Conservation (phyloP, 2,113 vertebrate genomes). For the Chloroceryle aenea region DNA sequence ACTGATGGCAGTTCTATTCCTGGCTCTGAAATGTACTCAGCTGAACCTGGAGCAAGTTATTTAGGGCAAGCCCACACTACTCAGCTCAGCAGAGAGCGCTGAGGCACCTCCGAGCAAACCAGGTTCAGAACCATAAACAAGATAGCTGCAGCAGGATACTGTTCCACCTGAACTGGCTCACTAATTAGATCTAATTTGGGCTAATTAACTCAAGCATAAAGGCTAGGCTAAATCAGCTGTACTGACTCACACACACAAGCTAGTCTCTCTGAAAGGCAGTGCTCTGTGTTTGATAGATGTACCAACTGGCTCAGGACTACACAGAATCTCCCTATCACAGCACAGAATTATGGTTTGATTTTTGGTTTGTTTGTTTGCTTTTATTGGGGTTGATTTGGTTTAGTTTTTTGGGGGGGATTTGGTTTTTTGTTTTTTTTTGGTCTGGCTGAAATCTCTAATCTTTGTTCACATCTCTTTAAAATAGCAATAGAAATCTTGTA, state of each 20-base stretch:
- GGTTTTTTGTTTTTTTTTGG: not conserved
- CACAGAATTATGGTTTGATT: not conserved
- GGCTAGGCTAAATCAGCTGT: not conserved
- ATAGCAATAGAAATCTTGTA: not conserved
- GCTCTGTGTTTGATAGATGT: not conserved
- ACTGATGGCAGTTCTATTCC: slow-evolving; percentile 39
- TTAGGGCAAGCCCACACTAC: not conserved
- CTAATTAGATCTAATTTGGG: slow-evolving; percentile 32
- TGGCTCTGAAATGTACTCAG: slow-evolving; percentile 7
- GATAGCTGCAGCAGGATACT: not conserved
- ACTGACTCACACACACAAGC: not conserved
- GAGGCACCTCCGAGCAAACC: not conserved
- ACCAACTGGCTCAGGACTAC: not conserved
- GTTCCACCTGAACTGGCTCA: slow-evolving; percentile 13
- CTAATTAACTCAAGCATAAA: slow-evolving; percentile 14
- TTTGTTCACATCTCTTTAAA: not conserved
- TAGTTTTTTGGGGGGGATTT: not conserved
- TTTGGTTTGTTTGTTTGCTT: not conserved
- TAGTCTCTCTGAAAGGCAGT: not conserved
- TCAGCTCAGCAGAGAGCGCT: not conserved
- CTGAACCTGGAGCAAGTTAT: not conserved
- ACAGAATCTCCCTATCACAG: not conserved
- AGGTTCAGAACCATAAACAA: not conserved
- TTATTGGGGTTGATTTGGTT: not conserved
- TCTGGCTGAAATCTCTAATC: not conserved